These are phyloP conservation scores for Bubalus kerabau DNA, from an alignment of 2,113 vertebrate species.

Conservation along the genomic window DNA sequence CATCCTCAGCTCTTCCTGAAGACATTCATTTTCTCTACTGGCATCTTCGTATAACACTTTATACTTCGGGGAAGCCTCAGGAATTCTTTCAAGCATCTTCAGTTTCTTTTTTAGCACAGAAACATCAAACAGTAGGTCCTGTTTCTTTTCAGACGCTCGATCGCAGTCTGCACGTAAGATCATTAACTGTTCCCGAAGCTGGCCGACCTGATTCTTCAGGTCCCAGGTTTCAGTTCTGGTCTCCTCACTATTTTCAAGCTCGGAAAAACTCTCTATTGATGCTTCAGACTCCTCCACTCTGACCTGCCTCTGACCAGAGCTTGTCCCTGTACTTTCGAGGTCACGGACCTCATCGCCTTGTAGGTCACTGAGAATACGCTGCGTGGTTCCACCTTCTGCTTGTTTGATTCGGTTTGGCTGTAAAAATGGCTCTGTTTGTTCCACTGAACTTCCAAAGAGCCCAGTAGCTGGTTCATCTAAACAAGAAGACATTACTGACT, in stretches of 20 bases:
- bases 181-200: conserved; percentile 36
- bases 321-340: neutral
- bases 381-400: neutral
- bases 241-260: conserved; percentile 65
- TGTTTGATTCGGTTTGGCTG: neutral
- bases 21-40: conserved; percentile 53
- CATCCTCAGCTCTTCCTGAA: conserved; percentile 47
- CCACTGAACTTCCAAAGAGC: conserved; percentile 8
- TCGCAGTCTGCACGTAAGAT: conserved; percentile 57
- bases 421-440: neutral
- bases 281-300: conserved; percentile 62
- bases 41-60: neutral
- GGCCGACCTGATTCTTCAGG: neutral
- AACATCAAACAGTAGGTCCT: conserved; percentile 63
- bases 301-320: neutral
- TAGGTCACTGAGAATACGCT: neutral
- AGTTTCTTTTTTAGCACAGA: conserved; percentile 61
- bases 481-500: neutral
- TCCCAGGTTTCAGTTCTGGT: conserved; percentile 14
- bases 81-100: conserved; percentile 65
- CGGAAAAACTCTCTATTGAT: conserved; percentile 51
- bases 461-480: neutral
- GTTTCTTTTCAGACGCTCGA: conserved; percentile 59
- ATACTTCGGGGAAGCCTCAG: conserved; percentile 1
- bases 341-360: neutral